Percentiles rank a stretch among this genome's conserved stretches.
phyloP scores from a whole-genome alignment of 1,140 invertebrate species.

The Eulimnadia texana region DNA sequence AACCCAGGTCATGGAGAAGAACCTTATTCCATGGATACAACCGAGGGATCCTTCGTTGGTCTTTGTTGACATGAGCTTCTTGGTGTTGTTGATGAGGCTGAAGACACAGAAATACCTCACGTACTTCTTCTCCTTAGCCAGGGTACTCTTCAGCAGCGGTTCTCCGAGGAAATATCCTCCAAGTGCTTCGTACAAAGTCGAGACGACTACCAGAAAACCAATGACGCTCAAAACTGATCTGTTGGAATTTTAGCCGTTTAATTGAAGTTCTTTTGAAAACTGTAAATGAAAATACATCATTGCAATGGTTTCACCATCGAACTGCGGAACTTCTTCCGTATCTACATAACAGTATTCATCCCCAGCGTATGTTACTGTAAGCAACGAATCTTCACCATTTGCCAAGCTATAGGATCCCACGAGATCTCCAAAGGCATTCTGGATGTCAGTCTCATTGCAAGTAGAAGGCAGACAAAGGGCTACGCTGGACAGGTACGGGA shows the following conservation, averaged over 20 bases:
- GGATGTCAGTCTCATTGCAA: constrained; percentile 11
- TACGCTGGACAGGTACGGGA: constrained; percentile 4
- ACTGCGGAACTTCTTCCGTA: background rate
- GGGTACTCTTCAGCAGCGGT: background rate
- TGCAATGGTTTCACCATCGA: background rate
- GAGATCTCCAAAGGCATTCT: background rate
- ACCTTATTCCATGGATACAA: constrained; percentile 56
- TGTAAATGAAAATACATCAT: constrained; percentile 1
- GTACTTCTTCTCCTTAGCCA: background rate
- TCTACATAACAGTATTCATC: constrained; percentile 9
- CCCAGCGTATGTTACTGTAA: background rate
- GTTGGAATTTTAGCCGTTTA: background rate
- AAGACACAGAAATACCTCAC: constrained; percentile 29
- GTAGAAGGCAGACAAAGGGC: constrained; percentile 14
- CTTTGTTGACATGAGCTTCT: constrained; percentile 26
- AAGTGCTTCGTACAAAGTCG: constrained; percentile 5
- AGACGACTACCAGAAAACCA: background rate
- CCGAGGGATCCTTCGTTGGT: constrained; percentile 43
- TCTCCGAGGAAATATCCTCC: background rate
- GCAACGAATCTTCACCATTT: background rate
- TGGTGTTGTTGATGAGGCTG: constrained; percentile 29
- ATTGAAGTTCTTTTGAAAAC: background rate
- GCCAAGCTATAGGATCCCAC: background rate
- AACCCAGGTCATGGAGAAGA: constrained; percentile 82
- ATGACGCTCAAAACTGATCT: background rate